Conservation (phyloP, 2,113 vertebrate species). For the Python bivittatus region DNA sequence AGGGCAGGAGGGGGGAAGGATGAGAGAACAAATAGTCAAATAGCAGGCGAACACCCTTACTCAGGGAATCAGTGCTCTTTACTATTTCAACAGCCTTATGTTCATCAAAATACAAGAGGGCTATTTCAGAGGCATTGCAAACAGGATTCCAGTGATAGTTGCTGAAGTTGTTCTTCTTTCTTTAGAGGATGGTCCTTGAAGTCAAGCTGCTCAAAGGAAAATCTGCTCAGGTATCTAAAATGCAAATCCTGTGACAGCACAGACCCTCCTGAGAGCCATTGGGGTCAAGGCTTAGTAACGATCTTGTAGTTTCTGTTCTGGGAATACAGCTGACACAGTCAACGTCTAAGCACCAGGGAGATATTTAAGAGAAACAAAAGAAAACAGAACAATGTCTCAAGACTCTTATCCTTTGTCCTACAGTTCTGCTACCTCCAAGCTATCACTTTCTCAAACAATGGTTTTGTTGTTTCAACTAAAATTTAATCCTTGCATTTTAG, state of each 20-base stretch:
- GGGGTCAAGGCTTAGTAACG: conserved; percentile 37
- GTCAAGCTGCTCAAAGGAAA: conserved; percentile 28
- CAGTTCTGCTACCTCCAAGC: conserved; percentile 16
- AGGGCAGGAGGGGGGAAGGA: not conserved
- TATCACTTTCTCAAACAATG: not conserved
- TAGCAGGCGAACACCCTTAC: not conserved
- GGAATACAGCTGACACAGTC: conserved; percentile 42
- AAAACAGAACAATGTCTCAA: not conserved
- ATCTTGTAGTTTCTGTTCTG: conserved; percentile 8
- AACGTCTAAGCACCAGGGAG: conserved; percentile 26
- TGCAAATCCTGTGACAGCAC: conserved; percentile 6
- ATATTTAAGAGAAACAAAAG: not conserved
- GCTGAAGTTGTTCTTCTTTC: not conserved
- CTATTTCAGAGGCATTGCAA: conserved; percentile 1
- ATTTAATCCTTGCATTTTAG: not conserved
- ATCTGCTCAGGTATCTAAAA: conserved; percentile 7
- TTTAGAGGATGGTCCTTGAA: conserved; percentile 1
- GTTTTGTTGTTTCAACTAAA: conserved; percentile 17
- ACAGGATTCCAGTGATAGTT: not conserved
- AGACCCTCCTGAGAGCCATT: conserved; percentile 14
- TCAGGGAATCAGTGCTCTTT: not conserved
- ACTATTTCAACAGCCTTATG: not conserved
- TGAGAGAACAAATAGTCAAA: too few species aligned
- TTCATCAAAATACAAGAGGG: not conserved
- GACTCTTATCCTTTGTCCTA: conserved; percentile 8